Evolutionary conservation across 2,888 invertebrate species (phyloP).

Genomic region (Acronicta alni): DNA sequence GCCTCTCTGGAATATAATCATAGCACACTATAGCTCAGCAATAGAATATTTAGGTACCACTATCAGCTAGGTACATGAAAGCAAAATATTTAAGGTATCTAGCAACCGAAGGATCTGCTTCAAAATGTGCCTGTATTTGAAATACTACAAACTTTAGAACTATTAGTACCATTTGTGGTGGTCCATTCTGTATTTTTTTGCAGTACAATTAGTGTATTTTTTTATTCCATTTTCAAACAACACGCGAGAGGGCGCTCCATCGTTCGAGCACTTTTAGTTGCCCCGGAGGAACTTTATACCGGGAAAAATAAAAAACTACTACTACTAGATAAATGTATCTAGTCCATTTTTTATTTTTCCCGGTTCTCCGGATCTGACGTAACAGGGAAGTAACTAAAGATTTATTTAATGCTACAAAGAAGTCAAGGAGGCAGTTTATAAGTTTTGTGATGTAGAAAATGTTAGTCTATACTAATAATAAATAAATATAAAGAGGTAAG

Average conservation of each 20-base stretch:
- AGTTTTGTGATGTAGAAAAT: conserved; percentile 3
- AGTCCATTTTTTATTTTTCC: too few species aligned
- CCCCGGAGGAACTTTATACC: conserved; percentile 32
- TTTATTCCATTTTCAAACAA: conserved; percentile 38
- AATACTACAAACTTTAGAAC: not conserved
- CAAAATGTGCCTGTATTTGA: too few species aligned
- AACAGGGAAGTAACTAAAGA: conserved; percentile 15
- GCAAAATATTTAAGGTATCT: too few species aligned
- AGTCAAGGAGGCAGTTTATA: conserved; percentile 2
- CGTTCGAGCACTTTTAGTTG: conserved; percentile 36
- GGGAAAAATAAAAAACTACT: conserved; percentile 45
- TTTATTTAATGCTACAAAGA: conserved; percentile 19
- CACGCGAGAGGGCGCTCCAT: conserved; percentile 22
- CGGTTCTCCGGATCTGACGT: conserved; percentile 19
- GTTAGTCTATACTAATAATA: too few species aligned
- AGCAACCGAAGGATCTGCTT: too few species aligned
- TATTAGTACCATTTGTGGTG: conserved; percentile 12
- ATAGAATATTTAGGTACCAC: too few species aligned
- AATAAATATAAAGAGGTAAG: too few species aligned
- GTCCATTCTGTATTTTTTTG: conserved; percentile 14
- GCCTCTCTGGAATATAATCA: too few species aligned
- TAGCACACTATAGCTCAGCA: too few species aligned
- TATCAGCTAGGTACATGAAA: too few species aligned
- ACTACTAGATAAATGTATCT: conserved; percentile 46
- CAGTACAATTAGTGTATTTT: conserved; percentile 9